phyloP scores from a whole-genome alignment of 2,113 vertebrate species.

The Columba livia region DNA sequence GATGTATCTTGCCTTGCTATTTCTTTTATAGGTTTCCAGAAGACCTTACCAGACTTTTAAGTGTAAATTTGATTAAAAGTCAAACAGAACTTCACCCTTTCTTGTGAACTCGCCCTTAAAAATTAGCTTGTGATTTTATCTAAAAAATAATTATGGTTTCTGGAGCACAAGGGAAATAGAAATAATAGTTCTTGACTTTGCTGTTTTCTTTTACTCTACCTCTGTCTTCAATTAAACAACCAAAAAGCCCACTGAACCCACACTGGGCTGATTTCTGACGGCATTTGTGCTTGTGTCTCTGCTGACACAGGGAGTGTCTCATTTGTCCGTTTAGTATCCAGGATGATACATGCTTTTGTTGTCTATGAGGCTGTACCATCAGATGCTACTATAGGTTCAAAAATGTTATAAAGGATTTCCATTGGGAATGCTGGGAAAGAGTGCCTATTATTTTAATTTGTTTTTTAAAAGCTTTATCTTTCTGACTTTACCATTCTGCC shows the following conservation, averaged over 20 bases:
- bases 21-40: not conserved
- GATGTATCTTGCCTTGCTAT: not conserved
- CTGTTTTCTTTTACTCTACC: not conserved
- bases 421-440: not conserved
- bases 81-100: not conserved
- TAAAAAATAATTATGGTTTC: not conserved
- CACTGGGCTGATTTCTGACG: not conserved
- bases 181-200: not conserved
- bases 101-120: not conserved
- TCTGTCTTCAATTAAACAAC: not conserved
- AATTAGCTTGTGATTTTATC: not conserved
- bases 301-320: not conserved
- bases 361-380: not conserved
- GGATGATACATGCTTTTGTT: not conserved
- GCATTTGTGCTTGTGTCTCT: not conserved
- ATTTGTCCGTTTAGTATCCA: not conserved
- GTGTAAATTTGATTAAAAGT: not conserved
- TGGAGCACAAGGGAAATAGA: not conserved
- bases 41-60: not conserved
- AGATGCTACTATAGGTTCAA: not conserved
- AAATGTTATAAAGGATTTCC: not conserved
- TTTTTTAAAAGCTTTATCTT: not conserved
- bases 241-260: not conserved
- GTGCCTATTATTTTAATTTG: not conserved
- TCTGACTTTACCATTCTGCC: not conserved